phyloP scores from a whole-genome alignment of 2,797 vertebrate species.

The Petrocephalus sullivani region DNA sequence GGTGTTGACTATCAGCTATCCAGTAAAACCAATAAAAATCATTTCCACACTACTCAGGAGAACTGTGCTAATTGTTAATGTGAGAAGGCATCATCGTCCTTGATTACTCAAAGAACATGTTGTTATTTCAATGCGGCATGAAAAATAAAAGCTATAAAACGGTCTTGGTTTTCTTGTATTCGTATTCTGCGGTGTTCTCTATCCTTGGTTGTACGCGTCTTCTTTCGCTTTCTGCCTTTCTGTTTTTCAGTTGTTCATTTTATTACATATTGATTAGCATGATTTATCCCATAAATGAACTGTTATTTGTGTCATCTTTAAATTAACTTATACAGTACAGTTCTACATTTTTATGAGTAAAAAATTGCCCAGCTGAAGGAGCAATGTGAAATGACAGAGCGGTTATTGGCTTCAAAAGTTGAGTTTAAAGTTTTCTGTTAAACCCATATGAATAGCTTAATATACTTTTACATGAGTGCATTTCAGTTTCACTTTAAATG shows the following conservation, averaged over 20 bases:
- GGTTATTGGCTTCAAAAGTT: not conserved
- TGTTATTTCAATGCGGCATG: not conserved
- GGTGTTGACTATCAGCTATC: not conserved
- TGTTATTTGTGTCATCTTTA: not conserved
- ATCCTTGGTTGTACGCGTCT: not conserved
- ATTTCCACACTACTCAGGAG: not conserved
- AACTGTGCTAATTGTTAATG: not conserved
- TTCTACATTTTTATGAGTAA: not conserved
- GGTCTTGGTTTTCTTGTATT: not conserved
- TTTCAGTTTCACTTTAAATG: not conserved
- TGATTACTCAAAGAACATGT: not conserved
- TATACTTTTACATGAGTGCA: not conserved
- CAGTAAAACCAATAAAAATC: not conserved
- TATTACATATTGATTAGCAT: not conserved
- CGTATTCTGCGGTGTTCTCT: not conserved
- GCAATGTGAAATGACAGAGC: not conserved
- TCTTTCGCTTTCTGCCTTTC: not conserved
- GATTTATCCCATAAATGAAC: not conserved
- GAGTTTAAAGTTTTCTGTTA: not conserved
- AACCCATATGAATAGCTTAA: not conserved
- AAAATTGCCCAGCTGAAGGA: not conserved
- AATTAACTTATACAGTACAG: not conserved
- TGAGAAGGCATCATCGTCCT: not conserved
- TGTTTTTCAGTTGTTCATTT: not conserved
- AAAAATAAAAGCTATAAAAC: not conserved